Evolutionary conservation across 2,113 vertebrate genomes (phyloP).

Genomic region (Coturnix japonica): DNA sequence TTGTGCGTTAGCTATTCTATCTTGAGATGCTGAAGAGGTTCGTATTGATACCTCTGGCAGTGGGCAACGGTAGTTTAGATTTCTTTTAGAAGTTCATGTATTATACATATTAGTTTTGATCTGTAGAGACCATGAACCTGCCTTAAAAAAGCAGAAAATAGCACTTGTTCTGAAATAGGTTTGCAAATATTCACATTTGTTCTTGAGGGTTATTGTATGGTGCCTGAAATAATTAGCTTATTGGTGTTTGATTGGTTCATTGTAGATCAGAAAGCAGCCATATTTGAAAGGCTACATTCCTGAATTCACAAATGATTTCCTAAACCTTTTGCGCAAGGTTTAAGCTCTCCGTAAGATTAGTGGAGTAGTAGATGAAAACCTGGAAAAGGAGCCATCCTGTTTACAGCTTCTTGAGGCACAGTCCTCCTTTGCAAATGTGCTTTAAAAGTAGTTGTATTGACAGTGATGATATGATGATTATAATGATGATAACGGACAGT

Average conservation of each 20-base stretch:
- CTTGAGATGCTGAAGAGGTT: not conserved
- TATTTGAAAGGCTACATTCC: not conserved
- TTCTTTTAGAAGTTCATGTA: not conserved
- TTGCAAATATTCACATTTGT: not conserved
- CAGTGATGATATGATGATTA: too few relatives aligned
- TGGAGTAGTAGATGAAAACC: not conserved
- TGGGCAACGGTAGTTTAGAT: not conserved
- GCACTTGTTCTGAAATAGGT: not conserved
- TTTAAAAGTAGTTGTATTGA: not conserved
- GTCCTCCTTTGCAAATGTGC: not conserved
- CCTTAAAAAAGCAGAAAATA: not conserved
- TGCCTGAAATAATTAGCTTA: slow-evolving; percentile 14
- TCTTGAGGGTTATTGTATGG: not conserved
- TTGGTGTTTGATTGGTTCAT: not conserved
- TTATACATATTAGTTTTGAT: not conserved
- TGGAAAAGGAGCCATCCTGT: not conserved
- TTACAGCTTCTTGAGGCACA: not conserved
- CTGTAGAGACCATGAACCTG: not conserved
- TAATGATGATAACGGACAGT: not conserved
- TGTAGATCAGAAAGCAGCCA: slow-evolving; percentile 23
- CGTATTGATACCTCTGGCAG: not conserved
- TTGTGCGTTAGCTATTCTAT: not conserved
- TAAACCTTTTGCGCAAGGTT: not conserved
- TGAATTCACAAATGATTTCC: not conserved
- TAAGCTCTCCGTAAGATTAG: not conserved